These are phyloP conservation scores for Lithophane ornitopus DNA, from an alignment of 2,888 invertebrate species.

Conservation along the genomic window DNA sequence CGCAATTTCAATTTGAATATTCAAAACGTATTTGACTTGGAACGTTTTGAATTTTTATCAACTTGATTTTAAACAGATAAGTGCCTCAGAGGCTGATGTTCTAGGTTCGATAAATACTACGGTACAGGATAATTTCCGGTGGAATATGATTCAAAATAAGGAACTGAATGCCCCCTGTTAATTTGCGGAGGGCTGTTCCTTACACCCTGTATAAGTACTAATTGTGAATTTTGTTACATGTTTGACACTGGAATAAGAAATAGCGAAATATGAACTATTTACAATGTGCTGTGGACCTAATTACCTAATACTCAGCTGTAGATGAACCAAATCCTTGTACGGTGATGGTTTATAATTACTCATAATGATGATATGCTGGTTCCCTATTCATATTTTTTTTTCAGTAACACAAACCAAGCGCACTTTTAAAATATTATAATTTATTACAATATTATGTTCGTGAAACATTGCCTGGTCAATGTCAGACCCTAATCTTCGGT, in stretches of 20 bases:
- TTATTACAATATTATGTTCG: conserved; percentile 39
- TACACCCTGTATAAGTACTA: background rate
- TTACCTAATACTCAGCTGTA: background rate
- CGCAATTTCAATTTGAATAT: conserved; percentile 26
- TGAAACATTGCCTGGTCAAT: conserved; percentile 55
- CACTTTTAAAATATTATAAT: conserved; percentile 11
- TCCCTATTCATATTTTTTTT: conserved; percentile 1
- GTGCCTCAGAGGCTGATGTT: background rate
- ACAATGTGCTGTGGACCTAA: background rate
- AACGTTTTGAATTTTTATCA: conserved; percentile 16
- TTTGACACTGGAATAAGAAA: background rate
- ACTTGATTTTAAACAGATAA: conserved; percentile 1
- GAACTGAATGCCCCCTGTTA: too few relatives aligned
- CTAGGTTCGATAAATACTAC: background rate
- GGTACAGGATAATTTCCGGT: too few relatives aligned
- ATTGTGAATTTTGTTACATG: background rate
- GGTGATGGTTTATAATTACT: background rate
- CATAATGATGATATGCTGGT: background rate
- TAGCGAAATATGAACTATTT: background rate
- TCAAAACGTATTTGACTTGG: conserved; percentile 12
- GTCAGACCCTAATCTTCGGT: conserved; percentile 45
- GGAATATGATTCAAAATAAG: too few relatives aligned
- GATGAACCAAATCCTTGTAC: background rate
- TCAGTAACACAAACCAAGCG: background rate
- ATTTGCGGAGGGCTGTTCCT: too few relatives aligned